These are phyloP conservation scores for Vanessa tameamea DNA, from an alignment of 1,140 invertebrate species.

Conservation along the genomic window DNA sequence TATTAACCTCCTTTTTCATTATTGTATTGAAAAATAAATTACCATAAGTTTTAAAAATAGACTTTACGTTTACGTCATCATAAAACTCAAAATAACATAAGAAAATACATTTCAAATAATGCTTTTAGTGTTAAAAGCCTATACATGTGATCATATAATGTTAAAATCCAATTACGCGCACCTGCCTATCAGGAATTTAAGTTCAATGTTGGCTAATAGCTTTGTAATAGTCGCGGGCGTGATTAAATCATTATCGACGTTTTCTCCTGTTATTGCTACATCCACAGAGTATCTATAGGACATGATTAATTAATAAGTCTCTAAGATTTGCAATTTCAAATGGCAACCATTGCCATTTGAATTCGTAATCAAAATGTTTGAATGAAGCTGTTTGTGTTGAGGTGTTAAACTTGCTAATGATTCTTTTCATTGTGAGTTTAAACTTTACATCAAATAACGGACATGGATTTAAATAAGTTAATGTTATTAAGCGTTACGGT, in stretches of 20 bases:
- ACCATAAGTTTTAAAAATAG: no score
- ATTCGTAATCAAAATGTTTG: conserved; percentile 32
- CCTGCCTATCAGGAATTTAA: conserved; percentile 40
- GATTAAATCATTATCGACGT: conserved; percentile 55
- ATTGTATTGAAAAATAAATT: no score
- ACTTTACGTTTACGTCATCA: no score
- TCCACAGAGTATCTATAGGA: conserved; percentile 37
- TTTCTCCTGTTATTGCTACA: conserved; percentile 25
- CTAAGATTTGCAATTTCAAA: conserved; percentile 31
- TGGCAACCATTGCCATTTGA: conserved; percentile 21
- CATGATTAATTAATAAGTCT: conserved; percentile 37
- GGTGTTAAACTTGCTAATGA: background rate
- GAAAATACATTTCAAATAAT: background rate
- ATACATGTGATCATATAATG: conserved; percentile 5
- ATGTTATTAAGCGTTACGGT: no score
- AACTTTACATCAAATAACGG: background rate
- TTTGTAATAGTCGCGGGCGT: conserved; percentile 39
- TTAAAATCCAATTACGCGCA: conserved; percentile 32
- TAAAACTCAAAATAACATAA: no score
- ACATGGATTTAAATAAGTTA: background rate
- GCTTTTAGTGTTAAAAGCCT: conserved; percentile 41
- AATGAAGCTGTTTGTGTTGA: conserved; percentile 13
- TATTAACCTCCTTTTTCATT: no score
- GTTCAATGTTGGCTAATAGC: conserved; percentile 50
- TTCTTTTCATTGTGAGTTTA: background rate